Percentiles rank a stretch among this genome's conserved stretches.
These are phyloP conservation scores for Ormyrus thymus DNA, from an alignment of 2,888 invertebrate genomes.

Conservation along the genomic window DNA sequence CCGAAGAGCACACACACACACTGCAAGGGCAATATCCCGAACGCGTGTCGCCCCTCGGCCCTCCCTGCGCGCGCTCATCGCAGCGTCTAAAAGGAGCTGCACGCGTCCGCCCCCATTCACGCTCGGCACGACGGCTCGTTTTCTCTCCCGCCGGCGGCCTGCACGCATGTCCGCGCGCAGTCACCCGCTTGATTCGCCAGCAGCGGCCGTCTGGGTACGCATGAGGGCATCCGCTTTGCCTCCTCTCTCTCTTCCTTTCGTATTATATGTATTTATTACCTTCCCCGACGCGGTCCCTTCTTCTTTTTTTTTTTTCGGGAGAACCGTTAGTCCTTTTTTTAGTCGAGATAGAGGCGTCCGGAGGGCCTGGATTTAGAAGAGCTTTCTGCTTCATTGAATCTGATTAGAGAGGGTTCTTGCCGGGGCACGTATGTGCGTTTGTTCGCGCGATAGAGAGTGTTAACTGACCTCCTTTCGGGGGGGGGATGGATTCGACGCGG, in stretches of 20 bases:
- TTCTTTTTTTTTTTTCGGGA: neutral
- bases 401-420: conserved; percentile 36
- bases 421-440: conserved; percentile 24
- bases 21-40: neutral
- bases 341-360: neutral
- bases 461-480: neutral
- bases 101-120: conserved; percentile 46
- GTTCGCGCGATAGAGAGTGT: conserved; percentile 9
- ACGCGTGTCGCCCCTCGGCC: conserved; percentile 14
- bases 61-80: neutral
- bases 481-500: too few species aligned
- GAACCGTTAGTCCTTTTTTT: conserved; percentile 28
- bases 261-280: neutral
- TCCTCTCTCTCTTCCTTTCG: conserved; percentile 22
- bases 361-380: conserved; percentile 23
- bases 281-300: neutral
- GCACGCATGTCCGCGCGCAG: neutral
- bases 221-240: conserved; percentile 31
- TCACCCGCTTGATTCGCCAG: conserved; percentile 15
- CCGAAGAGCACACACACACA: too few species aligned
- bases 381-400: neutral
- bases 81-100: conserved; percentile 21
- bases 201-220: conserved; percentile 18
- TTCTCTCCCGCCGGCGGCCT: neutral
- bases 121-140: neutral